Conservation (phyloP, 2,113 vertebrate species). For the Tonatia bakeri region DNA sequence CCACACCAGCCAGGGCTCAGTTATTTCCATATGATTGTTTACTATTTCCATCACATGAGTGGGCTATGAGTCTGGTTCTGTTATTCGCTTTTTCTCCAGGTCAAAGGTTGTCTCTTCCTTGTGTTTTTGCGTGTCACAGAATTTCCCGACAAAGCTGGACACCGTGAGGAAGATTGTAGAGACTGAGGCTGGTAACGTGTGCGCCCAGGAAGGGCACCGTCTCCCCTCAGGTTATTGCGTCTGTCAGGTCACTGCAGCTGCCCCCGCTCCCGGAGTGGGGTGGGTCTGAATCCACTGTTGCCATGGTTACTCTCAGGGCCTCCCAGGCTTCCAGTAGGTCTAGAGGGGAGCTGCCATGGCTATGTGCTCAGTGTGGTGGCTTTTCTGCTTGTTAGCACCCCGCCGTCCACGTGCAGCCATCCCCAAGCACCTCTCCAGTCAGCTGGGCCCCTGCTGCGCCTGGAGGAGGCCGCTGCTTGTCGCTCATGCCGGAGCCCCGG, state of each 20-base stretch:
- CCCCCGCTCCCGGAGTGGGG: neutral
- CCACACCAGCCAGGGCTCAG: too few relatives aligned
- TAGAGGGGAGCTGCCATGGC: fast-evolving
- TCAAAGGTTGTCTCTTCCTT: neutral
- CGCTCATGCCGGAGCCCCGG: fast-evolving
- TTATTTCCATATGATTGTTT: too few relatives aligned
- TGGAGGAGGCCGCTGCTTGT: neutral
- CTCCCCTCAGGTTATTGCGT: too few relatives aligned
- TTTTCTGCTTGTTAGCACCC: neutral
- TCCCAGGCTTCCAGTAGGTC: neutral
- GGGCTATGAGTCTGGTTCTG: neutral
- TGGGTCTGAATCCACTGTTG: too few relatives aligned
- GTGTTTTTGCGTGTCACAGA: neutral
- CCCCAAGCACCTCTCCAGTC: neutral
- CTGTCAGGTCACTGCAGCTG: too few relatives aligned
- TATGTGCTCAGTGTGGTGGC: too few relatives aligned
- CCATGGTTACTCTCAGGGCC: neutral
- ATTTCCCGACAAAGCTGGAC: neutral
- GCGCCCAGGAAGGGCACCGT: neutral
- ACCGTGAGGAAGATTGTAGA: neutral
- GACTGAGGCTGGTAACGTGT: fast-evolving
- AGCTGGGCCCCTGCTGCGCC: too few relatives aligned
- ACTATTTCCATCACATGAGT: too few relatives aligned
- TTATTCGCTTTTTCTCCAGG: neutral
- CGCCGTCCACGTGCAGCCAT: neutral